Base-by-base conservation (phyloP, 2,888 invertebrate genomes). In the Enoplolaimus lenunculus region DNA sequence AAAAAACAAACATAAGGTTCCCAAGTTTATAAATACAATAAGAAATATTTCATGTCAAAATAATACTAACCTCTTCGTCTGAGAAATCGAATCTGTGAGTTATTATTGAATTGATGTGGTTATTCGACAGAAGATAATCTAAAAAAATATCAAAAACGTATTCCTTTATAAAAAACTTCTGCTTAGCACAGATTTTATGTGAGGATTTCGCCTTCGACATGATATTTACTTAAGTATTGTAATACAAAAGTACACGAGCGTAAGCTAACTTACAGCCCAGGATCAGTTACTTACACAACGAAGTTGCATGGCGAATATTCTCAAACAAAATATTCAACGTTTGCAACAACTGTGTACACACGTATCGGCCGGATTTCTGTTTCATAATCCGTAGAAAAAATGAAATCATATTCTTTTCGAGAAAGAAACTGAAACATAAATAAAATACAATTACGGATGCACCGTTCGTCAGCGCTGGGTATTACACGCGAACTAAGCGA, bases 71-170 rank as follows among this genome's bases (percentile, higher is more conserved):
- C 85, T 99, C 98, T 83, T 99, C 98, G 83, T 99, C 97, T 1
- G 93, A 93, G 81, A 99, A 94, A 83, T 99, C 97, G 85, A 99
- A 98, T 83, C 94, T 94, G 84, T 98, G 97, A 70, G 94, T 92
- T 81, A 99, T 98, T 80, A 99, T 98, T 68, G 93, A 93, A 84
- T 99, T 99, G 59, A 99, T 95, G 84, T 98, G 97, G 82, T 99
- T 99, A 83, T 99, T 99, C 80, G 97, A 97, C 71, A 99, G 85
- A 71, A 99, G 85, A 83, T 97, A 99, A 88, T 99, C 98, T 81
- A 71, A 64, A 77, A 75, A 35, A 70, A 16, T 28, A 62, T 67
- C 33, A 29, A 68, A n/a, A n/a, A n/a, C n/a, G n/a, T n/a, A n/a
- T n/a, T n/a, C n/a, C n/a, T n/a, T n/a, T n/a, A n/a, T n/a, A n/a